These are phyloP conservation scores for Sesamia nonagrioides DNA, from an alignment of 1,140 invertebrate species.

Conservation along the genomic window DNA sequence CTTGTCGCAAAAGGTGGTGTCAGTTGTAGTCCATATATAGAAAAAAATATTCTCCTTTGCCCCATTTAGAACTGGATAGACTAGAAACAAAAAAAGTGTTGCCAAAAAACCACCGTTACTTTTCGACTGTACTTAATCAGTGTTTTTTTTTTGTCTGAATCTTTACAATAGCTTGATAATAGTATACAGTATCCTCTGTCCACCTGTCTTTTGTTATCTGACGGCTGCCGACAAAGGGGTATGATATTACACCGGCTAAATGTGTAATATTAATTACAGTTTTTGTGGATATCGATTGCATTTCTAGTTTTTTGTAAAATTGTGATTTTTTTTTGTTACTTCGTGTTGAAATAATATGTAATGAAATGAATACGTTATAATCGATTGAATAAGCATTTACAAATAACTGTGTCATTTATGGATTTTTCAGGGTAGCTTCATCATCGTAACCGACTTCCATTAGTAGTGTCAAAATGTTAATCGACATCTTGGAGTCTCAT, in stretches of 20 bases:
- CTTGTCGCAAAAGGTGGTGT: not conserved
- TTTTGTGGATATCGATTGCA: slow-evolving; percentile 40
- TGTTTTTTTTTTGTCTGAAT: slow-evolving; percentile 29
- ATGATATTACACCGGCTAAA: not conserved
- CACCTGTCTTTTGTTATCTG: slow-evolving; percentile 24
- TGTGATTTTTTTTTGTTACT: slow-evolving; percentile 21
- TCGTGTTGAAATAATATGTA: not conserved
- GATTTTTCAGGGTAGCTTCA: not conserved
- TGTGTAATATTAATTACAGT: slow-evolving; percentile 39
- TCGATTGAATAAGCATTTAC: not conserved
- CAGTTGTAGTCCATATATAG: not conserved
- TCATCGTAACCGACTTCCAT: no score
- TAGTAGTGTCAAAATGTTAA: no score
- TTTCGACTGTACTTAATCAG: not conserved
- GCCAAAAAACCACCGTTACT: slow-evolving; percentile 18
- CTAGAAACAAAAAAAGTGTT: slow-evolving; percentile 3
- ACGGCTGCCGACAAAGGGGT: slow-evolving; percentile 37
- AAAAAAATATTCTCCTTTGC: not conserved
- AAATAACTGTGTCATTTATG: not conserved
- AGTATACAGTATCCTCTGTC: slow-evolving; percentile 30
- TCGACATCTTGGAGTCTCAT: no score
- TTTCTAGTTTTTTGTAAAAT: slow-evolving; percentile 11
- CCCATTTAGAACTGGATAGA: not conserved
- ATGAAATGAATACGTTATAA: not conserved
- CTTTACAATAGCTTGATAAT: slow-evolving; percentile 11